Percentiles rank a stretch among this genome's conserved stretches.
Evolutionary conservation across 35 echinoderm and acorn worm genomes (phyloP).

Genomic region (Heliocidaris tuberculata): DNA sequence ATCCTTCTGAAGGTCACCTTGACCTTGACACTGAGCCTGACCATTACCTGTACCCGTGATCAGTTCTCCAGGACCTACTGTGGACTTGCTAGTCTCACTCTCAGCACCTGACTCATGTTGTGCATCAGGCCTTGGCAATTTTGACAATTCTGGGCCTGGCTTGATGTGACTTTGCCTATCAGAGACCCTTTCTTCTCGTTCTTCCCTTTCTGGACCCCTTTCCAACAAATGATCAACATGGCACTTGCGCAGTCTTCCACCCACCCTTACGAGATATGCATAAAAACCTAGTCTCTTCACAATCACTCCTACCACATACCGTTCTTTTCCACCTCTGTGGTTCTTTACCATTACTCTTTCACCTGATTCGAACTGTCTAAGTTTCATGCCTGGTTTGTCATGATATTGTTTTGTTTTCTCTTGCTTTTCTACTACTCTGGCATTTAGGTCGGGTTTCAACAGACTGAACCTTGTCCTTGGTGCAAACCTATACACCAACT

Average conservation of each 20-base stretch:
- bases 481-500: no score
- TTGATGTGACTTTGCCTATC: not conserved
- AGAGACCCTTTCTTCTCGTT: not conserved
- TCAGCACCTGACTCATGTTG: constrained; percentile 9
- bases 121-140: not conserved
- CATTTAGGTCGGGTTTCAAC: no score
- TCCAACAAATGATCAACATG: constrained; percentile 59
- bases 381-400: no score
- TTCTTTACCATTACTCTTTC: no score
- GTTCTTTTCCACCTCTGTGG: not conserved
- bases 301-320: constrained; percentile 35
- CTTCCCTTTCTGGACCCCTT: not conserved
- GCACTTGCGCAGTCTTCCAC: constrained; percentile 44
- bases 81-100: not conserved
- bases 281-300: constrained; percentile 47
- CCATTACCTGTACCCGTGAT: not conserved
- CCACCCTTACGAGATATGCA: constrained; percentile 32
- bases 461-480: no score
- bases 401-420: no score
- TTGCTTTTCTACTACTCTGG: no score
- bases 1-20: not conserved
- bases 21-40: not conserved
- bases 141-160: not conserved
- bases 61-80: not conserved
- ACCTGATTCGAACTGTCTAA: no score